Conservation (phyloP, 2,113 vertebrate genomes). For the Xenus cinereus region DNA sequence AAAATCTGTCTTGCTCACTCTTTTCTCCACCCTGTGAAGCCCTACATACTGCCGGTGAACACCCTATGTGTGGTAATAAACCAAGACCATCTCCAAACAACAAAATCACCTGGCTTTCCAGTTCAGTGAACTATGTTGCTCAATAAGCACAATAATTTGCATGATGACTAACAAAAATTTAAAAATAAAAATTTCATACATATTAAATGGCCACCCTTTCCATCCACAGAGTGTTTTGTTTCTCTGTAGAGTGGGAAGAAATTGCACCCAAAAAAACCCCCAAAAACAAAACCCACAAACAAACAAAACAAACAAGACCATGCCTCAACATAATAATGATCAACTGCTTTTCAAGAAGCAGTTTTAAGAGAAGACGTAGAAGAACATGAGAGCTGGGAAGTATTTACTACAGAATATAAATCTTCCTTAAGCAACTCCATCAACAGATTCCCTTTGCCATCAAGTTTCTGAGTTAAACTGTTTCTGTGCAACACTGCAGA, state of each 20-base stretch:
- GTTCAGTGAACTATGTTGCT: neutral
- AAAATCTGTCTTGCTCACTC: neutral
- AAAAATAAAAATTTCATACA: neutral
- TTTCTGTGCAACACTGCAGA: neutral
- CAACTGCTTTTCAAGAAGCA: neutral
- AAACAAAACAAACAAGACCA: neutral
- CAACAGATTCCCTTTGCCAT: neutral
- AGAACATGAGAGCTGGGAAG: neutral
- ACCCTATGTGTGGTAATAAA: neutral
- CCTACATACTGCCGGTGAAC: neutral
- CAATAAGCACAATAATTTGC: neutral
- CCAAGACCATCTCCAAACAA: neutral
- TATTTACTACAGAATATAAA: neutral
- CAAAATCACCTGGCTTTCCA: neutral
- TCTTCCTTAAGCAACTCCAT: neutral
- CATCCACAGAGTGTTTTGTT: neutral
- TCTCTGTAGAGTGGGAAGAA: neutral
- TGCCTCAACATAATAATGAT: rapidly evolving
- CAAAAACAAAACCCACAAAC: neutral
- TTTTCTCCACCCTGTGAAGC: neutral
- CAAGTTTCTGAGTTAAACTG: neutral
- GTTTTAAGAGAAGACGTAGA: neutral
- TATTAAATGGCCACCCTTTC: neutral
- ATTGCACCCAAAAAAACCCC: neutral
- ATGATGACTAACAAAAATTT: neutral